These are phyloP conservation scores for Podarcis raffonei DNA, from an alignment of 2,113 vertebrate species.

Conservation along the genomic window DNA sequence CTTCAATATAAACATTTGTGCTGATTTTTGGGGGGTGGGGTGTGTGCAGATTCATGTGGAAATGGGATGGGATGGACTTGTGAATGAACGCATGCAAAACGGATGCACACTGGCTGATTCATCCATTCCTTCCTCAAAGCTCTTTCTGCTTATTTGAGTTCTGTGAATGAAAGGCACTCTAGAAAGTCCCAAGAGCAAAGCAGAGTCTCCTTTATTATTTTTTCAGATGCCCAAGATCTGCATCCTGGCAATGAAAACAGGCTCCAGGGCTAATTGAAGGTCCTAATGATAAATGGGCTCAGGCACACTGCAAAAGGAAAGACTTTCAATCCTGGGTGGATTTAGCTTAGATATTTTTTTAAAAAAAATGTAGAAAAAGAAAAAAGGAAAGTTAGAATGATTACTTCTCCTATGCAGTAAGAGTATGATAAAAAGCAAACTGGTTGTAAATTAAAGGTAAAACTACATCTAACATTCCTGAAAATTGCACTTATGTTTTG, in stretches of 20 bases:
- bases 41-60: no score
- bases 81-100: no score
- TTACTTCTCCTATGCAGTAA: background rate
- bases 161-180: no score
- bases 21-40: no score
- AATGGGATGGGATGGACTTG: no score
- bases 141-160: no score
- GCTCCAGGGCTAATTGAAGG: background rate
- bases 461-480: background rate
- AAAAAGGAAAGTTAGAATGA: background rate
- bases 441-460: background rate
- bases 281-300: background rate
- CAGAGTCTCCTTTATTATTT: background rate
- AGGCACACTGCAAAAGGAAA: background rate
- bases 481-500: background rate
- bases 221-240: background rate
- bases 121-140: no score
- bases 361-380: background rate
- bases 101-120: no score
- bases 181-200: background rate
- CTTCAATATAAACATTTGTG: no score
- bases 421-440: background rate
- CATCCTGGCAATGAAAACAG: background rate
- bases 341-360: background rate
- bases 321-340: background rate